Percentiles rank a stretch among this genome's conserved stretches.
Evolutionary conservation across 2,113 vertebrate species (phyloP).

Genomic region (Etheostoma cragini): DNA sequence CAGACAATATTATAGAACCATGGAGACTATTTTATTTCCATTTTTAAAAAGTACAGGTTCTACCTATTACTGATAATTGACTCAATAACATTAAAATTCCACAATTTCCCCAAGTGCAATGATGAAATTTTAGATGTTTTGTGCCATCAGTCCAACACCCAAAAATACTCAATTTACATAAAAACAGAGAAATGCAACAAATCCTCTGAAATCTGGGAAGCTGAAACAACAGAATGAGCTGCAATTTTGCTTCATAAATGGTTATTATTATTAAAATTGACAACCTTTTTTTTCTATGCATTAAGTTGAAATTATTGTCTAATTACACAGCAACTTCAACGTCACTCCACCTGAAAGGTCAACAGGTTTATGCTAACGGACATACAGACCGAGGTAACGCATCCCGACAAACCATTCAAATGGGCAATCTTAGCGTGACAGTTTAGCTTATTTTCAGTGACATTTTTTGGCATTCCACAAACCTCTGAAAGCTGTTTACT

Average conservation of each 20-base stretch:
- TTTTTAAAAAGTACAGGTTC: not conserved
- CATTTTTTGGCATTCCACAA: conserved; percentile 16
- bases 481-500: conserved; percentile 80
- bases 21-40: not conserved
- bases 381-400: not conserved
- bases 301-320: too few species aligned
- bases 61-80: not conserved
- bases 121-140: not conserved
- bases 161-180: not conserved
- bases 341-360: not conserved
- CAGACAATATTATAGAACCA: not conserved
- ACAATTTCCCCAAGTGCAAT: not conserved
- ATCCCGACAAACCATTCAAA: not conserved
- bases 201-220: not conserved
- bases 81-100: not conserved
- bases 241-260: not conserved
- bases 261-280: too few species aligned
- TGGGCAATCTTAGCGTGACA: too few species aligned
- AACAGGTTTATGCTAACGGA: not conserved
- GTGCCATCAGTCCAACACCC: too few species aligned
- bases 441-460: not conserved
- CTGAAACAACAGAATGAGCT: not conserved
- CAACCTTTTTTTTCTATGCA: too few species aligned
- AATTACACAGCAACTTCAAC: not conserved
- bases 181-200: not conserved